Percentiles rank a stretch among this genome's conserved stretches.
Conservation (phyloP, 2,888 invertebrate genomes). For the Neelides folsomi region DNA sequence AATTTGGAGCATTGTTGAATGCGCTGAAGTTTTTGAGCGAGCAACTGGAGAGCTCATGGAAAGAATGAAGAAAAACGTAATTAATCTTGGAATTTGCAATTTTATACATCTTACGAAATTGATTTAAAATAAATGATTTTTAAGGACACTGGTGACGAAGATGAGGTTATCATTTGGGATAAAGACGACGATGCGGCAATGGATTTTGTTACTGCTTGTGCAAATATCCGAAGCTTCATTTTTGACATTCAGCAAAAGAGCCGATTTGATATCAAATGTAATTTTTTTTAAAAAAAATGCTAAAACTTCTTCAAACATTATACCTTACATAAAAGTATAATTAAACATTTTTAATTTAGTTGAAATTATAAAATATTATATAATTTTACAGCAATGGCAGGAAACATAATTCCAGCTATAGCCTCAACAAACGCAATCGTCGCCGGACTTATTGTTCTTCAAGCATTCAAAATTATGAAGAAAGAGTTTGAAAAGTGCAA, state of each 20-base stretch:
- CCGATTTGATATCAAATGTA: slow-evolving; percentile 88
- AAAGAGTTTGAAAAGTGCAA: slow-evolving; percentile 54
- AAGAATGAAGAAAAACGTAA: slow-evolving; percentile 40
- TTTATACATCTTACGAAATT: not conserved
- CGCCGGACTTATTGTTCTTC: slow-evolving; percentile 85
- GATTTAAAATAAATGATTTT: not conserved
- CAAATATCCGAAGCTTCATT: slow-evolving; percentile 80
- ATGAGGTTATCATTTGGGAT: slow-evolving; percentile 71
- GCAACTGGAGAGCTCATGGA: slow-evolving; percentile 52
- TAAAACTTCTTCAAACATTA: not conserved
- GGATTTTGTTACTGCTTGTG: slow-evolving; percentile 92
- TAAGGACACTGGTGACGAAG: slow-evolving; percentile 43
- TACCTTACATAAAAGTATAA: no score
- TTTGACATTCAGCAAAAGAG: slow-evolving; percentile 79
- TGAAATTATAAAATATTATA: no score
- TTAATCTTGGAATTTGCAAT: slow-evolving; percentile 1
- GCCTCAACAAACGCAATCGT: slow-evolving; percentile 98
- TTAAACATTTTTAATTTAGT: no score
- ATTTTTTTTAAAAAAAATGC: slow-evolving; percentile 40
- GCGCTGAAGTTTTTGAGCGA: slow-evolving; percentile 54
- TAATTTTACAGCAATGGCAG: slow-evolving; percentile 71
- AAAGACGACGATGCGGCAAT: slow-evolving; percentile 87
- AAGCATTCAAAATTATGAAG: slow-evolving; percentile 63
- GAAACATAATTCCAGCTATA: slow-evolving; percentile 98
- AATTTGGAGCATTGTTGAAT: slow-evolving; percentile 65